These are phyloP conservation scores for Empidonax traillii DNA, from an alignment of 2,113 vertebrate genomes.

Conservation along the genomic window DNA sequence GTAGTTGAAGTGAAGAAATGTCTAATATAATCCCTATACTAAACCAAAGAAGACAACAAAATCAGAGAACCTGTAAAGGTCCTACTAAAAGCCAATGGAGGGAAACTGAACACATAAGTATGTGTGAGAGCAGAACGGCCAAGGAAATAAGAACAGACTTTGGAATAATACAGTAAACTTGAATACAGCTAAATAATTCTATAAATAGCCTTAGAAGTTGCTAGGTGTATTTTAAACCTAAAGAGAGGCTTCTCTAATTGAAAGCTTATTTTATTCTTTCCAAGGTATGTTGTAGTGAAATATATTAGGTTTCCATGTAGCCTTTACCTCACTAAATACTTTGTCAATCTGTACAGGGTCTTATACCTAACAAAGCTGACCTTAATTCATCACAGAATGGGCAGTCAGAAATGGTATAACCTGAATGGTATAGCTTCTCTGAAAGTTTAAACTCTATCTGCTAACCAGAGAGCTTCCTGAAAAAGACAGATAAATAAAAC, in stretches of 20 bases:
- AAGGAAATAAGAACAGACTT: background rate
- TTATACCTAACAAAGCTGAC: background rate
- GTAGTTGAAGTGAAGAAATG: background rate
- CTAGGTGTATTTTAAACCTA: background rate
- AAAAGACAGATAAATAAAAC: background rate
- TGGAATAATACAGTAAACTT: background rate
- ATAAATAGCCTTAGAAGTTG: background rate
- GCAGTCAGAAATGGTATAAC: background rate
- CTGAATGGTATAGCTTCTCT: background rate
- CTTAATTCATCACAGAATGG: background rate
- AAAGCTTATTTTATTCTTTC: background rate
- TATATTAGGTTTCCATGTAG: background rate
- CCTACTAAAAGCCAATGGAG: background rate
- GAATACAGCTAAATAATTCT: background rate
- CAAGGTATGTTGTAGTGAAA: background rate
- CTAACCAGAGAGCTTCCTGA: background rate
- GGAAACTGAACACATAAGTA: background rate
- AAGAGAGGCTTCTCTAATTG: background rate
- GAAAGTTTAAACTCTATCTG: background rate
- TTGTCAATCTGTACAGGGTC: background rate
- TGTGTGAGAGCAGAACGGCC: fast-evolving
- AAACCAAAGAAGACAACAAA: background rate
- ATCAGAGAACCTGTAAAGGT: background rate
- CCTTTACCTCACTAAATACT: background rate
- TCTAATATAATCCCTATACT: background rate